Conservation (phyloP, 2,113 vertebrate genomes). For the Numida meleagris region DNA sequence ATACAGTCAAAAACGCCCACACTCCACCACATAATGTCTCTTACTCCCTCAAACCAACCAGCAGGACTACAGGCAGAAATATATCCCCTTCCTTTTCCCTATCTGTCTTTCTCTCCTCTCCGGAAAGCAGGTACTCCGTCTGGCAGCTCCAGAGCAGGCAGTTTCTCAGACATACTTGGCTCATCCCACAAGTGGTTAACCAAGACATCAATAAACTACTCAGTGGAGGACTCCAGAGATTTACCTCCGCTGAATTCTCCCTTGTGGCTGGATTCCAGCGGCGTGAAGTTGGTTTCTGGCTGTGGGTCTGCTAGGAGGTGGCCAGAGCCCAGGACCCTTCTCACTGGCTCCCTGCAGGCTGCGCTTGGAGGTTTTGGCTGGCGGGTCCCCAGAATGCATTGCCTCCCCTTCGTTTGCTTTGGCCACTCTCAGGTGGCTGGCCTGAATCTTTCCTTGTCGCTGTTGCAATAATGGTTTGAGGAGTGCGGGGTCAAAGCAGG, state of each 20-base stretch:
- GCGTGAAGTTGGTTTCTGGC: background rate
- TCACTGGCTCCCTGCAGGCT: constrained; percentile 1
- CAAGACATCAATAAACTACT: constrained; percentile 59
- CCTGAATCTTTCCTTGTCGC: background rate
- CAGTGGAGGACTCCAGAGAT: constrained; percentile 10
- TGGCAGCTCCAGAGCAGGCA: constrained; percentile 9
- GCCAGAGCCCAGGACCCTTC: rapidly evolving
- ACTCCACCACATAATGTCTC: background rate
- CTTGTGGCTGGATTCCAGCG: background rate
- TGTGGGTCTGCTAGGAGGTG: background rate
- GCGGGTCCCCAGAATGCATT: background rate
- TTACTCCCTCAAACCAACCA: background rate
- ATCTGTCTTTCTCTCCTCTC: background rate
- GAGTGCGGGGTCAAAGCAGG: background rate
- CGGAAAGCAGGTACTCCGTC: background rate
- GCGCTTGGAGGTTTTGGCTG: constrained; percentile 24
- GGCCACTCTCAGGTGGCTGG: background rate
- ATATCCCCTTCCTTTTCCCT: background rate
- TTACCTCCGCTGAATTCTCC: background rate
- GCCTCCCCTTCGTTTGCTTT: constrained; percentile 17
- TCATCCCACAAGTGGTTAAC: constrained; percentile 59
- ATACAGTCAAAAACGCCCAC: background rate
- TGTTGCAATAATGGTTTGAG: constrained; percentile 32
- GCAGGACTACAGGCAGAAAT: background rate
- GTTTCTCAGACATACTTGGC: constrained; percentile 37